Evolutionary conservation across 2,113 vertebrate species (phyloP), one percentile per base, ranked within the genome.

Genomic region (Ageneiosus marmoratus): DNA sequence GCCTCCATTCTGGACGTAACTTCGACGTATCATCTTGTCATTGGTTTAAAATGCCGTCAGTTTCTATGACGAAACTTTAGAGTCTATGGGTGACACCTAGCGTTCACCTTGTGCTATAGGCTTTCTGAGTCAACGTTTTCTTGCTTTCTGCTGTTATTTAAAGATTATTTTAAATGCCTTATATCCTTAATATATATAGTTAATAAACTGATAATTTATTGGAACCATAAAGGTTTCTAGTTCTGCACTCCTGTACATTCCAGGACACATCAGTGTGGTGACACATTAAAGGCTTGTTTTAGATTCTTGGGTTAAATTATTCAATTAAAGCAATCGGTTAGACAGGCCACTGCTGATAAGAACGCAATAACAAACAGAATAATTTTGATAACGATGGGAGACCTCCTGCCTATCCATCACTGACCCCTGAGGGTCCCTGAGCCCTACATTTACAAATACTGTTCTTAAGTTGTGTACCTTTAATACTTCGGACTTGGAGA

Each of bases 41-140:
- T 82, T 74, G 37, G 70, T 34, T 74, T 37, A 80, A 4, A 58
- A 9, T n/a, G 24, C 37, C 6, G 65, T 72, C 79, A 70, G 29
- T 81, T 37, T 51, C 29, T 6, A 20, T 78, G 34, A 27, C 24
- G 55, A 60, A 22, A 46, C 5, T 22, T 16, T 9, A 51, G 16
- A 9, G 48, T 24, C 4, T 6, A 37, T 22, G 18, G 18, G 9
- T 27, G 60, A 65, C 60, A 79, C 5, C 77, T 32, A 70, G 65
- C 4, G 79, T 44, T 29, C 48, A 44, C 0, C 0, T 2, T 48
- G 16, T 44, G 24, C 4, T 56, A 12, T 24, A 46, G 12, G 1
- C 16, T 18, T 34, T 29, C 60, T 1, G 12, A 55, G 13, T 37
- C 5, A 70, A 69, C 16, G 22, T 44, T 44, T 48, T 46, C 12